phyloP scores from a whole-genome alignment of 2,888 invertebrate species.

The Cataglyphis cursor region DNA sequence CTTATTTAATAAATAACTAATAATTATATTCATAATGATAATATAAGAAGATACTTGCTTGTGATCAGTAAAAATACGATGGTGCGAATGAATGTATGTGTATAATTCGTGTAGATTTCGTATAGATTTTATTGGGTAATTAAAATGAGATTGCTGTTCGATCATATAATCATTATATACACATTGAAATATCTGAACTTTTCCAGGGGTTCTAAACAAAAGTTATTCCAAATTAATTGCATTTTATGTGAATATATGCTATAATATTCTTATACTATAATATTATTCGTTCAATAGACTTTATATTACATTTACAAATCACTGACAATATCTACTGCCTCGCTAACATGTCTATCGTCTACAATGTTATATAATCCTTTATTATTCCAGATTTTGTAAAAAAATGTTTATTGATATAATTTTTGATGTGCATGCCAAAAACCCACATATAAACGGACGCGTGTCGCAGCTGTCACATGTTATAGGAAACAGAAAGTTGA shows the following conservation, averaged over 20 bases:
- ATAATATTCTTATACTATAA: background rate
- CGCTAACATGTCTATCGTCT: constrained; percentile 15
- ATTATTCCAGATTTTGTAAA: constrained; percentile 21
- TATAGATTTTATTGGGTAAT: constrained; percentile 65
- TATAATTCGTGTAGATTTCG: constrained; percentile 71
- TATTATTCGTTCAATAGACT: constrained; percentile 11
- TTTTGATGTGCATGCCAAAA: background rate
- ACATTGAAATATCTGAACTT: constrained; percentile 17
- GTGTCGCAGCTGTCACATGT: background rate
- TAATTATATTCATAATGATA: constrained; percentile 78
- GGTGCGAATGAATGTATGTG: constrained; percentile 71
- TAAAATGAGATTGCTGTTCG: constrained; percentile 75
- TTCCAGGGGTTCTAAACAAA: background rate
- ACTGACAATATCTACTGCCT: constrained; percentile 34
- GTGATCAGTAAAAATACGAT: constrained; percentile 76
- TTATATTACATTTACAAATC: constrained; percentile 17
- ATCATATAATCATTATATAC: constrained; percentile 38
- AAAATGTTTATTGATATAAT: constrained; percentile 18
- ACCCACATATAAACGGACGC: background rate
- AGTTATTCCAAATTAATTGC: constrained; percentile 36
- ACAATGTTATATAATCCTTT: constrained; percentile 11
- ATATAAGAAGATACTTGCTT: constrained; percentile 79
- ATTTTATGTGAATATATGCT: constrained; percentile 28
- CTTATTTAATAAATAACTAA: constrained; percentile 82
- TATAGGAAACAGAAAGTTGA: background rate